Evolutionary conservation across 2,113 vertebrate genomes (phyloP).

Genomic region (Mastomys coucha): DNA sequence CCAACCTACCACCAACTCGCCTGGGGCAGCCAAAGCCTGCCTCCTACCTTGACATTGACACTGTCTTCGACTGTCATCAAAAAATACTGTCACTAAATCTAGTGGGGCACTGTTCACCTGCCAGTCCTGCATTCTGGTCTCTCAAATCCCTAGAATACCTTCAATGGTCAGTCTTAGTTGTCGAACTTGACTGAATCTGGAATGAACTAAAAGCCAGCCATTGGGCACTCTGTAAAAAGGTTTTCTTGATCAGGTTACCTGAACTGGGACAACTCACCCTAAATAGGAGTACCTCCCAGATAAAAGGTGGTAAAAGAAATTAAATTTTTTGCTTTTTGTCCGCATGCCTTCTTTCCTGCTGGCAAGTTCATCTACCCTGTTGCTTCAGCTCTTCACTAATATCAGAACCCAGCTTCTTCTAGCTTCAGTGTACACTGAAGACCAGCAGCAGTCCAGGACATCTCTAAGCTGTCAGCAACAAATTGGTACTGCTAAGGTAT

Average conservation of each 20-base stretch:
- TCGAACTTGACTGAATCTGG: neutral
- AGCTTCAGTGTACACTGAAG: neutral
- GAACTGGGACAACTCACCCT: neutral
- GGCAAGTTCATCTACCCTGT: neutral
- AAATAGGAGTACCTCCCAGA: neutral
- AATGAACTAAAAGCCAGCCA: neutral
- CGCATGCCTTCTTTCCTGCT: neutral
- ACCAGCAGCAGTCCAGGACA: neutral
- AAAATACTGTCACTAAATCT: neutral
- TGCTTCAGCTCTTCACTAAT: neutral
- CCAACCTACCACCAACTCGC: neutral
- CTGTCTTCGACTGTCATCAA: neutral
- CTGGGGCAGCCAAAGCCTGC: neutral
- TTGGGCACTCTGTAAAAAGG: neutral
- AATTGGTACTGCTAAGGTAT: neutral
- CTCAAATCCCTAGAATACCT: neutral
- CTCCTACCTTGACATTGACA: neutral
- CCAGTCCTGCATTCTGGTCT: neutral
- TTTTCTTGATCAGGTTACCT: neutral
- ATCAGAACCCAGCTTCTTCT: neutral
- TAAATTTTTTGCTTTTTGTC: neutral
- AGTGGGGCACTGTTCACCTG: neutral
- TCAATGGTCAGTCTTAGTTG: neutral
- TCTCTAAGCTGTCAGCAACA: neutral
- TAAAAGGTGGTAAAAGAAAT: neutral